These are phyloP conservation scores for Triplophysa yarkandensis DNA, from an alignment of 2,797 vertebrate genomes.

Conservation along the genomic window DNA sequence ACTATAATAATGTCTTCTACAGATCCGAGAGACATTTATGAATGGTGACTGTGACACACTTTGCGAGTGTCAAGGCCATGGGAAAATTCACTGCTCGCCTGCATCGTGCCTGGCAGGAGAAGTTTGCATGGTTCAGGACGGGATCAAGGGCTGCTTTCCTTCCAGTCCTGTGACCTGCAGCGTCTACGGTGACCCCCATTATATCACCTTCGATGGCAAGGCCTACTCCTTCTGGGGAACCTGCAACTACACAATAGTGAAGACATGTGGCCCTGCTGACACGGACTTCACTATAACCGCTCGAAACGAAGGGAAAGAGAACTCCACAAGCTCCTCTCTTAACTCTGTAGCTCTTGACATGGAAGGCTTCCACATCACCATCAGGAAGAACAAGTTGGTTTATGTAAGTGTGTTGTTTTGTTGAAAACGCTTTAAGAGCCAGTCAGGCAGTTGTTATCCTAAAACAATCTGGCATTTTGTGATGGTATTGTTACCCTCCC, in stretches of 20 bases:
- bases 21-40: conserved; percentile 72
- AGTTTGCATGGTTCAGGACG: conserved; percentile 70
- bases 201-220: conserved; percentile 79
- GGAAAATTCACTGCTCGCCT: conserved; percentile 67
- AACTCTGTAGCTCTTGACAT: conserved; percentile 74
- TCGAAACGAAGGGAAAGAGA: conserved; percentile 72
- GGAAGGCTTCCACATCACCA: conserved; percentile 67
- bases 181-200: conserved; percentile 80
- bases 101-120: conserved; percentile 68
- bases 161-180: conserved; percentile 74
- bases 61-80: conserved; percentile 72
- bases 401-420: conserved; percentile 69
- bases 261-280: conserved; percentile 71
- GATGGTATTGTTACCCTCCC: not conserved
- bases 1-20: conserved; percentile 23
- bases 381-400: conserved; percentile 71
- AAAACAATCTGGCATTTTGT: not conserved
- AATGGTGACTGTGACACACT: conserved; percentile 66
- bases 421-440: not conserved
- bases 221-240: conserved; percentile 77
- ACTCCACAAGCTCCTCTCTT: conserved; percentile 72
- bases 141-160: conserved; percentile 75
- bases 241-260: conserved; percentile 75
- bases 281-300: conserved; percentile 77
- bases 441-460: not conserved